phyloP scores from a whole-genome alignment of 2,797 vertebrate genomes.

The Rhinichthys osculus region DNA sequence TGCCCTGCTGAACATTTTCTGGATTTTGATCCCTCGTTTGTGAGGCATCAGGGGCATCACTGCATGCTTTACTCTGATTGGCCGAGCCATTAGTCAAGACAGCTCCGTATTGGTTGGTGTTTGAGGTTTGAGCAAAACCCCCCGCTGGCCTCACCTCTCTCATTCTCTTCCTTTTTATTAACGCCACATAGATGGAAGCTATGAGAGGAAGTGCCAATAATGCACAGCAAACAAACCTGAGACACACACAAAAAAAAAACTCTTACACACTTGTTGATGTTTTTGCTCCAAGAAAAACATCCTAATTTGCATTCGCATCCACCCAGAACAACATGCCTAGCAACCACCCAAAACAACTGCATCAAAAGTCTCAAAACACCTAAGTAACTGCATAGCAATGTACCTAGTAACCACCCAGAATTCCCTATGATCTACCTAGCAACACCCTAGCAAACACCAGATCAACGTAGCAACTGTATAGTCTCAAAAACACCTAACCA shows the following conservation, averaged over 20 bases:
- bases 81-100: conserved; percentile 65
- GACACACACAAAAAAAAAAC: conserved; percentile 2
- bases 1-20: conserved; percentile 47
- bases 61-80: conserved; percentile 43
- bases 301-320: not conserved
- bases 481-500: no score
- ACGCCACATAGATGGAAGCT: conserved; percentile 69
- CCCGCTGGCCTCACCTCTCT: conserved; percentile 60
- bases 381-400: not conserved
- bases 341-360: not conserved
- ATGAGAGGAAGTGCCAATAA: conserved; percentile 75
- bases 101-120: conserved; percentile 71
- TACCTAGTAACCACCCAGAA: not conserved
- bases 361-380: not conserved
- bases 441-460: not conserved
- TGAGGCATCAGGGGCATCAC: conserved; percentile 10
- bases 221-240: conserved; percentile 76
- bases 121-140: conserved; percentile 59
- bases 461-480: not conserved
- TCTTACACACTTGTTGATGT: not conserved
- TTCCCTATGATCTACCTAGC: not conserved
- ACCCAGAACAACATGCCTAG: not conserved
- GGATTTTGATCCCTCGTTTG: not conserved
- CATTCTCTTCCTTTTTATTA: conserved; percentile 62
- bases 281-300: not conserved